phyloP scores from a whole-genome alignment of 30 jellyfish, hydroid and myxozoan genomes.

The Turritopsis dohrnii region DNA sequence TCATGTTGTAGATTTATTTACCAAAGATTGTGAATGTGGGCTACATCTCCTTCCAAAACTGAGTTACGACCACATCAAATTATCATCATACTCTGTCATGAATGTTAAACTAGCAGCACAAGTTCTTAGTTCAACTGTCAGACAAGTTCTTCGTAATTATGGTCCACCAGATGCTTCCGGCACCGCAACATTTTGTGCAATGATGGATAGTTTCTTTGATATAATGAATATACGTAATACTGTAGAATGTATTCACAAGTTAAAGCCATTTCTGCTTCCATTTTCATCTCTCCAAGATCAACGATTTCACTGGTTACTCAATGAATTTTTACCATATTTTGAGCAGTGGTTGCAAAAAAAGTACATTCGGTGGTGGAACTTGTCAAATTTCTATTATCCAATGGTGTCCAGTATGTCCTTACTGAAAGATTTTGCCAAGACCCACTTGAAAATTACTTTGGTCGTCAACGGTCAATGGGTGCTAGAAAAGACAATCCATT shows the following conservation, averaged over 20 bases:
- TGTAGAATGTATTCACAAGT: neutral
- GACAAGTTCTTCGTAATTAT: conserved; percentile 2
- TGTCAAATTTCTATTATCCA: neutral
- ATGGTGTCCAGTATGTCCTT: no score
- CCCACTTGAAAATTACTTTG: no score
- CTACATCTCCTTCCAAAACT: conserved; percentile 37
- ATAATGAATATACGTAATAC: conserved; percentile 14
- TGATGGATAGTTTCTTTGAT: conserved; percentile 44
- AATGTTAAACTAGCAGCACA: conserved; percentile 53
- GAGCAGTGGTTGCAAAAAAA: neutral
- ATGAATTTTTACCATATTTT: neutral
- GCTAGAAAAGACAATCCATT: neutral
- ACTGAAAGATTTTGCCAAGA: no score
- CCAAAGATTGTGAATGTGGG: conserved; percentile 36
- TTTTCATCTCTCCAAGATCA: neutral
- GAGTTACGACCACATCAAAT: conserved; percentile 31
- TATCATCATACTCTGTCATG: conserved; percentile 47
- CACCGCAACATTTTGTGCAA: conserved; percentile 37
- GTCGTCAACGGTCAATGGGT: no score
- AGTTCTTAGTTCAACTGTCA: conserved; percentile 44
- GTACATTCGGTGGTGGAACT: neutral
- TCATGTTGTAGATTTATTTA: conserved; percentile 30
- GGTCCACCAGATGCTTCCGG: conserved; percentile 40
- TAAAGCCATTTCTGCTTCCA: neutral
- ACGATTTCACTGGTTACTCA: conserved; percentile 19